A percentile compares a stretch with the other conserved stretches of the same genome.
Evolutionary conservation across 2,888 invertebrate genomes (phyloP).

Genomic region (Andrena hattorfiana): DNA sequence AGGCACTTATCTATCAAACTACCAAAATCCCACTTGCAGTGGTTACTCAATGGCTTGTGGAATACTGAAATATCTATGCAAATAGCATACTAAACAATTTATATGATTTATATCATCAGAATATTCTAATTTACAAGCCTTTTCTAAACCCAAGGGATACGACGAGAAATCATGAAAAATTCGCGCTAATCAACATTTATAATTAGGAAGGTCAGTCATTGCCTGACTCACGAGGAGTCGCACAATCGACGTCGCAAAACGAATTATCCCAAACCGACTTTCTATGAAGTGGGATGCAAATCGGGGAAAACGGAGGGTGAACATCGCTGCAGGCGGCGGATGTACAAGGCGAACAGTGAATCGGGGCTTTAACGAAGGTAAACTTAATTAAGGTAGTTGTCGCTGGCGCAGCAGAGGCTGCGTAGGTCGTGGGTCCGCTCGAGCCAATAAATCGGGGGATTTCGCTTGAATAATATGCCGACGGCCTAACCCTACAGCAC

Average conservation of each 20-base stretch:
- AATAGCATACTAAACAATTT: too few relatives aligned
- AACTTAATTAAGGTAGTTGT: conserved; percentile 63
- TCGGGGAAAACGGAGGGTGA: conserved; percentile 16
- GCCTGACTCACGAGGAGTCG: background rate
- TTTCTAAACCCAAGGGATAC: too few relatives aligned
- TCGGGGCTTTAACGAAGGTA: conserved; percentile 63
- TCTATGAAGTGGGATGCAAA: conserved; percentile 34
- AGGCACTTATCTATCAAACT: too few relatives aligned
- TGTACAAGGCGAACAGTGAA: conserved; percentile 52
- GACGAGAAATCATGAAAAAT: background rate
- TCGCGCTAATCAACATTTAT: too few relatives aligned
- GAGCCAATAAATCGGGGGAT: conserved; percentile 57
- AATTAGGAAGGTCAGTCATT: background rate
- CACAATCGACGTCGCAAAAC: conserved; percentile 9
- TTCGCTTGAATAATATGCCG: conserved; percentile 46
- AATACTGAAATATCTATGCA: too few relatives aligned
- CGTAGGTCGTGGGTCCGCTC: conserved; percentile 25
- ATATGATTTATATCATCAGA: too few relatives aligned
- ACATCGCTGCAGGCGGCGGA: conserved; percentile 49
- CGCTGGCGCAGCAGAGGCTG: conserved; percentile 41
- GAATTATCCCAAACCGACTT: conserved; percentile 35
- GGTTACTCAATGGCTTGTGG: too few relatives aligned
- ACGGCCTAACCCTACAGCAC: conserved; percentile 8
- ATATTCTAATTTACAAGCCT: too few relatives aligned
- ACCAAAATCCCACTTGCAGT: too few relatives aligned